Evolutionary conservation across 2,113 vertebrate genomes (phyloP), one percentile per base, ranked within the genome.

Genomic region (Chloropsis cyanopogon): DNA sequence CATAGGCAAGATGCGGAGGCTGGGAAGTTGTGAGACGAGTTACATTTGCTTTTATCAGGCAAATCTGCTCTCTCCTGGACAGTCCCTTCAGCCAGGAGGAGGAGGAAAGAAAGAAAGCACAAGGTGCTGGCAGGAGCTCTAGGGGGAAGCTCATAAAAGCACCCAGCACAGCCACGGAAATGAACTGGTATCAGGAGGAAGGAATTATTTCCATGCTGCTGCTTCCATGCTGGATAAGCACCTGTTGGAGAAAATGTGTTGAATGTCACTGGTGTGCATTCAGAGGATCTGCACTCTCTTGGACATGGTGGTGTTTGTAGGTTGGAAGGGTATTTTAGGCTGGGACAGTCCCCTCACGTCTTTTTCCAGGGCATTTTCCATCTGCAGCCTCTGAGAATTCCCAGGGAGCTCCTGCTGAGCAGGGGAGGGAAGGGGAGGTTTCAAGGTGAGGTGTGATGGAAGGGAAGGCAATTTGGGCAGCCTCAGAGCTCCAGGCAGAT

Each of bases 351-450:
- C 1, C 75, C 52, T 92, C 85, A 61, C 2, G 3, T 90, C 64
- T 49, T 75, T 89, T 91, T 80, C 47, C 61, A 70, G 63, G 64
- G 47, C 47, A 33, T 84, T 65, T 94, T 95, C 88, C 3, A 11
- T 68, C 71, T n/a, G 49, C 77, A 88, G 60, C 63, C 64, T 68
- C 66, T 46, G 84, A 96, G 61, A 94, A 92, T 91, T 96, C 91
- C 86, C 54, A 85, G 41, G 61, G 75, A 89, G 50, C 73, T 87
- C 56, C 59, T 24, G 66, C 82, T 66, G 54, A 75, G 50, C 35
- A 86, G 37, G 26, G 25, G 35, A 86, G 65, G 80, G n/a, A 52
- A 69, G 14, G 39, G 24, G 44, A 88, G 44, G 54, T 20, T 94
- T 94, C 68, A 39, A n/a, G 64, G 82, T 76, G 86, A 92, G 90